Evolutionary conservation across 2,113 vertebrate species (phyloP), one percentile per base, ranked within the genome.

Genomic region (Austrofundulus limnaeus): DNA sequence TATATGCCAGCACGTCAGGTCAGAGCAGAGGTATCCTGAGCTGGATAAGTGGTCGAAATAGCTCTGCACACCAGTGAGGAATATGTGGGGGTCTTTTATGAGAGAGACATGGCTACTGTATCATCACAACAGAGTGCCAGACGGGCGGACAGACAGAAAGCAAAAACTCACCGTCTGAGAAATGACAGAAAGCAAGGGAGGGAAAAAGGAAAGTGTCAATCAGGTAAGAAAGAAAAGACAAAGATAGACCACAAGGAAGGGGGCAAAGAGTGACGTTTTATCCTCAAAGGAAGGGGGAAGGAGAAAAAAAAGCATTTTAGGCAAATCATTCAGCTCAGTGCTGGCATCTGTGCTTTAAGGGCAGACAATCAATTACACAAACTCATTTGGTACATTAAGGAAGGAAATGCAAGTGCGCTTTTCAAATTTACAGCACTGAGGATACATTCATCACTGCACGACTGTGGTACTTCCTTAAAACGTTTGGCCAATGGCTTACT

Each of bases 151-250:
- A 34, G 72, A 86, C 61, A 69, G 63, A 78, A 60, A 85, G 73
- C 68, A 81, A n/a, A n/a, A n/a, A 91, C 89, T 91, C 84, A 91
- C 89, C 88, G 25, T 91, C 89, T 91, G 85, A 84, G 67, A 86
- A 77, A 86, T 23, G 66, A 78, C 69, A 92, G 88, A 88, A 90
- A 81, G 85, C 85, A 78, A 75, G 78, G 85, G 79, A 84, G 28
- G 43, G 77, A 85, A 83, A 92, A 95, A 94, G 94, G 92, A 94
- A 92, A 94, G 89, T 92, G 93, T 95, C 91, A 94, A 92, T 92
- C 90, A 90, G 91, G 72, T 78, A 70, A 92, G 85, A 90, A 88
- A 66, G 79, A 78, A 77, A 59, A 78, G 68, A 80, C 60, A 79
- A 56, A 89, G 72, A 86, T 79, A 89, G 75, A 72, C 55, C 45